Evolutionary conservation across 1,140 invertebrate genomes (phyloP), one percentile per base, ranked within the genome.

Genomic region (Dufourea novaeangliae): DNA sequence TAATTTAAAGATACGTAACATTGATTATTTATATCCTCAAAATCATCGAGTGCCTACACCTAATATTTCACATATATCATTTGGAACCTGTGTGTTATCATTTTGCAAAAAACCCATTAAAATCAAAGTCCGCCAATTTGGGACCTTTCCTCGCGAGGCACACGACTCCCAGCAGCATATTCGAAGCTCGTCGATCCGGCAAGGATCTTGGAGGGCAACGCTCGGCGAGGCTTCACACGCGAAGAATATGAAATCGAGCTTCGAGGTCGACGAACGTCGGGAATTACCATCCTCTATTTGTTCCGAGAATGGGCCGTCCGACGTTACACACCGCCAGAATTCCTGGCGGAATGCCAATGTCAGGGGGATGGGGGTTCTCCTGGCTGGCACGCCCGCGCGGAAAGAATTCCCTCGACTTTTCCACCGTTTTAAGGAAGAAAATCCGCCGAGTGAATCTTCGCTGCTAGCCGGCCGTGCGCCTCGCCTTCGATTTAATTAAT

Each of bases 221-320:
- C 5, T 17, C 17, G 4, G 5, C 17, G 20, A 11, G 12, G 76
- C 12, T 64, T 78, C 68, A 27, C 76, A 57, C 69, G 61, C 76
- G 61, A 66, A 57, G 69, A 72, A 78, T 72, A 72, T 70, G 76
- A 78, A 78, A 72, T 78, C 22, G 69, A 64, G 68, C 37, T 39
- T 64, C 12, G 75, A 73, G 76, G 76, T 78, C 69, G 69, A 78
- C 69, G 69, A 78, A 72, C 76, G 76, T 64, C 46, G 68, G 27
- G 75, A 72, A 78, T 78, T 78, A 73, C 76, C 76, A 78, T 72
- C 46, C 27, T 17, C 67, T 78, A 78, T 78, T 78, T 78, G 76
- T 66, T 73, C 69, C 37, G 0, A 46, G 59, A 73, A 73, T 66
- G 69, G 76, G 61, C 69, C 76, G 69, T 34, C 52, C 69, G 46